Base-by-base conservation (phyloP, 2,888 invertebrate genomes). In the Ctenicera cuprea region DNA sequence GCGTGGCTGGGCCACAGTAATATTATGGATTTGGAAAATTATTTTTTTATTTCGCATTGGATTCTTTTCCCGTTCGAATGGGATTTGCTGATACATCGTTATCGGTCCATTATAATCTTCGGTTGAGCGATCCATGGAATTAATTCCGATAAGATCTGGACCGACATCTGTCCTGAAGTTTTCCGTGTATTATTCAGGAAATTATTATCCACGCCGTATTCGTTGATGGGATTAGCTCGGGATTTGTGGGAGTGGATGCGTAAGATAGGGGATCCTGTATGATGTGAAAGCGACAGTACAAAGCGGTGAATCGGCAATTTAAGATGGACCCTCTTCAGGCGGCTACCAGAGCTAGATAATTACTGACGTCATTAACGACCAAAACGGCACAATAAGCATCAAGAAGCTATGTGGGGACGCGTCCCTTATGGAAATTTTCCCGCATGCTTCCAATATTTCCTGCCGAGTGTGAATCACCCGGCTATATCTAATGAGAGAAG, bases 91-190 rank as follows among this genome's bases (percentile, higher is more conserved):
- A 62, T 41, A 62, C 64, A 45, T 54, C 63, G 22, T 67, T 43
- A 54, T 67, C 20, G 43, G 16, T 52, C 33, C 57, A 74, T 67
- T 70, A 54, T 74, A 57, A 66, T 71, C 38, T 62, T 67, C 71
- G 74, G 59, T 75, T 71, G 74, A 71, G 16, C 62, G 76, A 72
- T 68, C 74, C 59, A 52, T 52, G 50, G 69, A 76, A 76, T 78
- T 76, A 76, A 76, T 75, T 71, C 62, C 64, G 69, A 76, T 69
- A 77, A 68, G 63, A 76, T 75, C 74, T 65, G 52, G 67, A 74
- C 66, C 76, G 76, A 75, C 78, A 75, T 78, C 74, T 78, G 78
- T 73, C 73, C 71, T 65, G 67, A 62, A 77, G 69, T 76, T 71
- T 77, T 75, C 75, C 63, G 65, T 61, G 41, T 73, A 71, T 70